A percentile compares a stretch with the other conserved stretches of the same genome.
These are phyloP conservation scores for Macrochelys suwanniensis DNA, from an alignment of 2,797 vertebrate species.

Conservation along the genomic window DNA sequence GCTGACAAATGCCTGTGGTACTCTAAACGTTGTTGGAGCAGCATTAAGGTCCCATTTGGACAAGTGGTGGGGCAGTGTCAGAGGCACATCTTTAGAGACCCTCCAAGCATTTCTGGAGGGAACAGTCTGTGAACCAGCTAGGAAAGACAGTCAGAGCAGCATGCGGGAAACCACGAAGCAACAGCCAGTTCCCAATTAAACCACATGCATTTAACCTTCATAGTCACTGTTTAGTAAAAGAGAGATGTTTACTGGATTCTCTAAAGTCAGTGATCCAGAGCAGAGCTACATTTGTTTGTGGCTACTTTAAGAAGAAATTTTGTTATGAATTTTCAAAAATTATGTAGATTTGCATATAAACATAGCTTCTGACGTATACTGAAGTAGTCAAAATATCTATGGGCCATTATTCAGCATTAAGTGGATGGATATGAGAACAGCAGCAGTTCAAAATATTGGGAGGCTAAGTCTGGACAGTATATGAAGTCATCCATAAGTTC, in stretches of 20 bases:
- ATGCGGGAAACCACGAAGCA: constrained; percentile 10
- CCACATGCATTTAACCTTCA: background rate
- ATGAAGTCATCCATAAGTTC: background rate
- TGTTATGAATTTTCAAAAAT: background rate
- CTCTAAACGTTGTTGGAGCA: background rate
- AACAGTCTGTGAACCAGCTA: background rate
- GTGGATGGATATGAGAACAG: background rate
- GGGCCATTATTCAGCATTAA: background rate
- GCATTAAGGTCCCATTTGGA: background rate
- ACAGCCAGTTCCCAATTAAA: background rate
- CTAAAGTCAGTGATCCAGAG: background rate
- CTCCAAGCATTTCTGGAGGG: background rate
- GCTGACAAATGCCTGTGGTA: background rate
- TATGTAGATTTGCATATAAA: background rate
- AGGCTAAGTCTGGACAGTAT: background rate
- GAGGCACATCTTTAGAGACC: background rate
- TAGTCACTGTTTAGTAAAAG: background rate
- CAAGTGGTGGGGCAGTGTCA: background rate
- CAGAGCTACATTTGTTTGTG: background rate
- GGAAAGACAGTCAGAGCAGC: background rate
- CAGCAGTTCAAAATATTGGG: background rate
- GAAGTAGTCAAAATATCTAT: background rate
- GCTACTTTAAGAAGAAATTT: background rate
- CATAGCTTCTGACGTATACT: background rate
- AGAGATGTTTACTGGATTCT: background rate